Base-by-base conservation (phyloP, 2,113 vertebrate species). In the Callaeas wilsoni region DNA sequence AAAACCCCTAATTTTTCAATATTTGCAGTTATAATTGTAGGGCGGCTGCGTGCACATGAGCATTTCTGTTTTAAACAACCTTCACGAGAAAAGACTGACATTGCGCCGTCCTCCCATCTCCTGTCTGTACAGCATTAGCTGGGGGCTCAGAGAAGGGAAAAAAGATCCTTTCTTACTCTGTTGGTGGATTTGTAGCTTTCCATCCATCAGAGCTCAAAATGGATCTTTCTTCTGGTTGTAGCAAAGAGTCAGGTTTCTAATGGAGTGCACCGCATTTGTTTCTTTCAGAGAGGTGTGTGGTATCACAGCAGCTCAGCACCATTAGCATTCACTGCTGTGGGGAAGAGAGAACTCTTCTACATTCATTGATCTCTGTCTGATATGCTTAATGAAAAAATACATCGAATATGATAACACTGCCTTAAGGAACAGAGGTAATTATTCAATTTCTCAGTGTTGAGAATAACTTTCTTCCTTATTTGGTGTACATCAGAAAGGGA, bases 301-400 rank as follows among this genome's bases (percentile, higher is more conserved):
- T 70, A 76, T 12, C 78, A 50, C 15, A 2, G 93, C 57, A 85
- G 84, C 77, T 94, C 93, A 93, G 78, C n/a, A 93, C 87, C 67
- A 94, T 96, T 95, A 95, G 55, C 63, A 96, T 90, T 91, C 46
- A 59, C 53, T 94, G 87, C 91, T 91, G 83, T 3, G 0, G 87
- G 93, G 81, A 76, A 93, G 53, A 75, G 41, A 80, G 81, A 93
- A 7, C 62, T 80, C 41, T 87, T 82, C 89, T 79, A 63, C 81
- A 39, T 93, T 79, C 81, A 95, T 95, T 94, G 94, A 92, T 97
- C 95, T 95, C 78, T 94, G 93, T 89, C 94, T 94, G 95, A 96
- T 96, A 96, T 2, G 13, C 84, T 94, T 96, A 96, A 97, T 96
- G 91, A 94, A 97, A 96, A 95, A 96, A 95, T 90, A 74, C 89